These are phyloP conservation scores for Paramisgurnus dabryanus DNA, from an alignment of 2,113 vertebrate genomes.

Conservation along the genomic window DNA sequence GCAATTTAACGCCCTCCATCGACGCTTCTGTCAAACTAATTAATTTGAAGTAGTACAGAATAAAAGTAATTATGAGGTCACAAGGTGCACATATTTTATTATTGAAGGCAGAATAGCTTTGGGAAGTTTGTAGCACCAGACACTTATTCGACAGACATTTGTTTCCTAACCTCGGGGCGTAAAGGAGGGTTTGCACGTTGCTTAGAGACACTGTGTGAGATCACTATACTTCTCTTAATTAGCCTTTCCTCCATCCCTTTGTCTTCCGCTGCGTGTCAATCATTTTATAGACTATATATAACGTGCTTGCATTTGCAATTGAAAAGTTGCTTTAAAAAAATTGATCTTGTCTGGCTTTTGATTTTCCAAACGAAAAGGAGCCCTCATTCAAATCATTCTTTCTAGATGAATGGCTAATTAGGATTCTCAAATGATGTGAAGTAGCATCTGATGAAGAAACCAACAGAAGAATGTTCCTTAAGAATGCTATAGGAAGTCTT, in stretches of 20 bases:
- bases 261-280: constrained; percentile 27
- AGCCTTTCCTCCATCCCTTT: constrained; percentile 11
- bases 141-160: background rate
- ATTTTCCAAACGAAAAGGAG: background rate
- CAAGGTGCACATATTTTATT: constrained; percentile 17
- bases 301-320: background rate
- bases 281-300: constrained; percentile 13
- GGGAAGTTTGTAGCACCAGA: constrained; percentile 9
- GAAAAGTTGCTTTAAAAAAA: constrained; percentile 11
- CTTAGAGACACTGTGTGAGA: constrained; percentile 25
- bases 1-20: background rate
- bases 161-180: constrained; percentile 34
- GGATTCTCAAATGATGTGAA: background rate
- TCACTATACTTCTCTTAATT: constrained; percentile 36
- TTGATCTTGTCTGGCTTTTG: background rate
- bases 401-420: constrained; percentile 15
- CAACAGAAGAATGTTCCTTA: background rate
- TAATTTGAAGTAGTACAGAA: constrained; percentile 27
- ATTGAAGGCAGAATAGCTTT: background rate
- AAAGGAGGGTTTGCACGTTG: constrained; percentile 22
- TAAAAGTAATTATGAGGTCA: constrained; percentile 26
- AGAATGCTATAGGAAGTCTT: background rate
- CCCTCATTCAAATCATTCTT: constrained; percentile 1
- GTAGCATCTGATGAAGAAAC: background rate
- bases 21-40: constrained; percentile 4